Percentiles rank a stretch among this genome's conserved stretches.
Conservation (phyloP, 2,113 vertebrate species). For the Paedocypris sp. region DNA sequence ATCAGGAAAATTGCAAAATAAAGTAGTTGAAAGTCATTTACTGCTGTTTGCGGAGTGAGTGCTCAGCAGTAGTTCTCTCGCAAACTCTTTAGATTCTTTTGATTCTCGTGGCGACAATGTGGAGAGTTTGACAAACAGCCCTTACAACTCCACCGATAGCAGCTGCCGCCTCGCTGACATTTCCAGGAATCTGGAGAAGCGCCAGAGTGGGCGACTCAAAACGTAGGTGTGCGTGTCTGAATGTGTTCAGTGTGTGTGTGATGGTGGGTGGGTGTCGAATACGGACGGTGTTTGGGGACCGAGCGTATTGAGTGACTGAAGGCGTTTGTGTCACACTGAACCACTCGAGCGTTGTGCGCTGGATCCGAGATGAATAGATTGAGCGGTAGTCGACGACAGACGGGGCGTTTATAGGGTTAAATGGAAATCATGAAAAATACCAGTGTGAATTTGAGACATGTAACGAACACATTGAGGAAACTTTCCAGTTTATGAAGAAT, state of each 20-base stretch:
- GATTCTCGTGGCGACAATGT: not conserved
- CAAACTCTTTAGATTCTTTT: too few relatives aligned
- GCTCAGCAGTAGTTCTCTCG: too few relatives aligned
- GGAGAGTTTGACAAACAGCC: not conserved
- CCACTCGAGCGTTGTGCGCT: not conserved
- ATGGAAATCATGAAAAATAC: too few relatives aligned
- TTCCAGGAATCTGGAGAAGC: slow-evolving; percentile 23
- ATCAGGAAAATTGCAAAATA: too few relatives aligned
- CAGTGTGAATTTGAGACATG: too few relatives aligned
- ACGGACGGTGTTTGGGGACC: not conserved
- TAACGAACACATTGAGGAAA: too few relatives aligned
- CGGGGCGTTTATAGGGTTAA: too few relatives aligned
- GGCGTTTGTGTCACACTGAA: not conserved
- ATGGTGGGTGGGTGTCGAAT: not conserved
- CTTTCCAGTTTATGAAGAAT: too few relatives aligned
- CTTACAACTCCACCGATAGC: not conserved
- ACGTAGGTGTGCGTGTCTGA: not conserved
- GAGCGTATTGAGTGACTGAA: not conserved
- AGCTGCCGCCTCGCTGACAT: slow-evolving; percentile 23
- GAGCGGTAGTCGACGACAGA: not conserved
- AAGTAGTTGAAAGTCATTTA: too few relatives aligned
- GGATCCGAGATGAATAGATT: too few relatives aligned
- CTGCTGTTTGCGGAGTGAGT: too few relatives aligned
- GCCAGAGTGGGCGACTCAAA: slow-evolving; percentile 15
- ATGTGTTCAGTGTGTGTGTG: not conserved